Conservation (phyloP, 2,888 invertebrate genomes). For the Chymomyza amoena region DNA sequence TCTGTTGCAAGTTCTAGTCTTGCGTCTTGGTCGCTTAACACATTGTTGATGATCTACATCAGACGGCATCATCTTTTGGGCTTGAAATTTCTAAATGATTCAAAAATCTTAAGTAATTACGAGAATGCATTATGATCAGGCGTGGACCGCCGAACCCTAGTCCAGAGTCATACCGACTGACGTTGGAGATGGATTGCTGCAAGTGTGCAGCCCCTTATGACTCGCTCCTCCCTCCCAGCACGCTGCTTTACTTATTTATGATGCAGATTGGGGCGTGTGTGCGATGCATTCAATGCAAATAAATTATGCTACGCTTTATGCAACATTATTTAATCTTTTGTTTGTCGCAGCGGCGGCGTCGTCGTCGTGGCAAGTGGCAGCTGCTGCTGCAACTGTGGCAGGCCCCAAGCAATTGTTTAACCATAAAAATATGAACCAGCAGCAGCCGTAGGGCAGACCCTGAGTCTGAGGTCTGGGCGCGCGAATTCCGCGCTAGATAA, state of each 20-base stretch:
- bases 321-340: slow-evolving; percentile 76
- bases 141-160: not conserved
- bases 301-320: slow-evolving; percentile 75
- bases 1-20: slow-evolving; percentile 2
- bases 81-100: slow-evolving; percentile 75
- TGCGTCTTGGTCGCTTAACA: slow-evolving; percentile 52
- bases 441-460: not conserved
- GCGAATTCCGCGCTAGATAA: slow-evolving; percentile 49
- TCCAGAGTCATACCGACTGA: too few relatives aligned
- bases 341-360: slow-evolving; percentile 57
- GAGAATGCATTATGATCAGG: slow-evolving; percentile 71
- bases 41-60: slow-evolving; percentile 65
- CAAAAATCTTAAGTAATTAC: slow-evolving; percentile 77
- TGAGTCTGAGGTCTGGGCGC: slow-evolving; percentile 27
- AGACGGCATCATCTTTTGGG: slow-evolving; percentile 55
- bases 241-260: not conserved
- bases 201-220: not conserved
- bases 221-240: too few relatives aligned
- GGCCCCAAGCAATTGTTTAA: slow-evolving; percentile 60
- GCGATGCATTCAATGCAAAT: slow-evolving; percentile 74
- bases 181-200: not conserved
- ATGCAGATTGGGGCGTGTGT: slow-evolving; percentile 59
- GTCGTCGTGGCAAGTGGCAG: not conserved
- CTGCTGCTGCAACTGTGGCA: slow-evolving; percentile 1
- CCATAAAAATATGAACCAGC: slow-evolving; percentile 67